These are phyloP conservation scores for Lutjanus erythropterus DNA, from an alignment of 2,113 vertebrate species.

Conservation along the genomic window DNA sequence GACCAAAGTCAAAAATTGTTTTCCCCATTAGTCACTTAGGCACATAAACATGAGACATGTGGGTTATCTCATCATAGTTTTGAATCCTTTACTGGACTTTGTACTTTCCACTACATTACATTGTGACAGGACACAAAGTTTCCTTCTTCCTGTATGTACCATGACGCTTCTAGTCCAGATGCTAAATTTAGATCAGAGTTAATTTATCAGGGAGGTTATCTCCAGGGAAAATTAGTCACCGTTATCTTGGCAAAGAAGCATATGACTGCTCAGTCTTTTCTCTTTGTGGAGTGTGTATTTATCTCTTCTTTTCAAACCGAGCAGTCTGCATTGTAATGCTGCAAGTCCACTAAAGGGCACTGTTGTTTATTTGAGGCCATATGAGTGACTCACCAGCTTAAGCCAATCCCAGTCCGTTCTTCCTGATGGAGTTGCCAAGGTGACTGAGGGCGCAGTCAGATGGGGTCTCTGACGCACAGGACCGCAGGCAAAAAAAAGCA, in stretches of 20 bases:
- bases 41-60: no score
- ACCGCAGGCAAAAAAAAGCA: constrained; percentile 9
- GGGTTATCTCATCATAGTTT: neutral
- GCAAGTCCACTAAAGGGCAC: constrained; percentile 32
- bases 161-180: neutral
- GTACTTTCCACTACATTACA: neutral
- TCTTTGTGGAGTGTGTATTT: neutral
- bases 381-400: constrained; percentile 54
- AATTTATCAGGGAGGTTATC: constrained; percentile 19
- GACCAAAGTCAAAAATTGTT: no score
- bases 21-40: no score
- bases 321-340: constrained; percentile 6
- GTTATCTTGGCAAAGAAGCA: constrained; percentile 38
- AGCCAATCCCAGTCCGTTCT: constrained; percentile 30
- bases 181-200: constrained; percentile 32
- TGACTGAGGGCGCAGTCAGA: constrained; percentile 36
- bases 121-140: constrained; percentile 2
- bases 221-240: constrained; percentile 33
- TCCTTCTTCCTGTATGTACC: neutral
- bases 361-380: constrained; percentile 53
- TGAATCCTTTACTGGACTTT: neutral
- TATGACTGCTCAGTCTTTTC: neutral
- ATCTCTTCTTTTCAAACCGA: constrained; percentile 12
- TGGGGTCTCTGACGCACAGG: constrained; percentile 43
- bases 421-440: constrained; percentile 48